Evolutionary conservation across 2,888 invertebrate genomes (phyloP).

Genomic region (Meiosimyza decipiens): DNA sequence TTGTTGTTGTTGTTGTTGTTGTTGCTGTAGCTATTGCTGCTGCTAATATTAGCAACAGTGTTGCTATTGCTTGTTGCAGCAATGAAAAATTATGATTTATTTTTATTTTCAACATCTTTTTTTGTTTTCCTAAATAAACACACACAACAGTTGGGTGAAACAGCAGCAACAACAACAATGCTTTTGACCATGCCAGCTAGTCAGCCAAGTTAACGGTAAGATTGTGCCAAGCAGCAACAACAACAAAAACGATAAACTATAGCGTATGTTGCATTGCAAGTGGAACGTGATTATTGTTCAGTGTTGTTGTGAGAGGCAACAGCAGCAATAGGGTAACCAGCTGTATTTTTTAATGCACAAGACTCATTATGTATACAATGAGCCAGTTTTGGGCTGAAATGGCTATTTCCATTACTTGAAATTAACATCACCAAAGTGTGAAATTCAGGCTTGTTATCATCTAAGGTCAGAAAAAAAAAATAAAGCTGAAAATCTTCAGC

Average conservation of each 20-base stretch:
- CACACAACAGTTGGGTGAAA: not conserved
- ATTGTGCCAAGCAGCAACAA: not conserved
- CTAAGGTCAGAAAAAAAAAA: no score
- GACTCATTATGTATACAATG: no score
- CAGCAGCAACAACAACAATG: not conserved
- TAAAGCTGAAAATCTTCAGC: no score
- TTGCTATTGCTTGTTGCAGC: conserved; percentile 20
- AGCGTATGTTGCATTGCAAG: conserved; percentile 54
- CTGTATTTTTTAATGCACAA: no score
- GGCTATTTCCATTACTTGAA: no score
- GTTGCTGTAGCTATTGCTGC: conserved; percentile 29
- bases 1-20: no score
- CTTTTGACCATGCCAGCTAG: not conserved
- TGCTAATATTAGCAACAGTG: conserved; percentile 28
- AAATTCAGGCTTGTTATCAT: no score
- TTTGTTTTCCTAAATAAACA: no score
- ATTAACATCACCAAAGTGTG: no score
- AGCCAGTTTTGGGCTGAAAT: no score
- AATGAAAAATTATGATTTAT: conserved; percentile 18
- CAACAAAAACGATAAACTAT: not conserved
- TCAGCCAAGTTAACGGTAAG: conserved; percentile 12
- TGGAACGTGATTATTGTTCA: conserved; percentile 61
- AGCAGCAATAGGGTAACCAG: not conserved
- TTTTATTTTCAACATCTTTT: conserved; percentile 35
- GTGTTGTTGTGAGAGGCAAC: not conserved